phyloP scores from a whole-genome alignment of 2,113 vertebrate genomes.

The Charadrius vociferus region DNA sequence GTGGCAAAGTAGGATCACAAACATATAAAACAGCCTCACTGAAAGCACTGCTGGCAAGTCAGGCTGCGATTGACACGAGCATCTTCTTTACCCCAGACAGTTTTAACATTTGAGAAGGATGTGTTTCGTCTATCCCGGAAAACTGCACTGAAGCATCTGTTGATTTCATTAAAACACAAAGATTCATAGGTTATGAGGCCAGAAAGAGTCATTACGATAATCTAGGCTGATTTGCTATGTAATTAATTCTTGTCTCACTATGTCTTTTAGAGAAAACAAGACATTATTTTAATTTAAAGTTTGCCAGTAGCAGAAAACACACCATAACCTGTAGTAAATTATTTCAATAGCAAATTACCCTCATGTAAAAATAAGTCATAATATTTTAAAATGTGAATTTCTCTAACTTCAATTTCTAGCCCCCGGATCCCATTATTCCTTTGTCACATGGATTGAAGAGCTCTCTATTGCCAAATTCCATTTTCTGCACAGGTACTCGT shows the following conservation, averaged over 20 bases:
- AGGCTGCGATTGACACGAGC: neutral
- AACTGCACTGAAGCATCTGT: neutral
- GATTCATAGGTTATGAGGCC: slow-evolving; percentile 32
- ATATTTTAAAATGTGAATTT: slow-evolving; percentile 29
- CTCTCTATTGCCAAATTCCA: neutral
- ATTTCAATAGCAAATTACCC: slow-evolving; percentile 27
- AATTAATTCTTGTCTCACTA: slow-evolving; percentile 44
- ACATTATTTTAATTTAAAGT: slow-evolving; percentile 45
- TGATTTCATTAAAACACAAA: slow-evolving; percentile 32
- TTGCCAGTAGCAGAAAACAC: slow-evolving; percentile 6
- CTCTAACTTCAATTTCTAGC: neutral
- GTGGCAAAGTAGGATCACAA: neutral
- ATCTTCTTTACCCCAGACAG: neutral
- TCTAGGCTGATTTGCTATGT: slow-evolving; percentile 24
- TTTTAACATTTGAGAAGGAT: neutral
- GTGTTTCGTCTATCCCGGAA: neutral
- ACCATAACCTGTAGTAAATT: slow-evolving; percentile 28
- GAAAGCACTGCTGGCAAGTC: neutral
- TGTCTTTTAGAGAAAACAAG: slow-evolving; percentile 36
- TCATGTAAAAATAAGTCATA: slow-evolving; percentile 19
- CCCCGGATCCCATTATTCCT: neutral
- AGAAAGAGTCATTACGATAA: slow-evolving; percentile 47
- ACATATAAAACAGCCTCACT: neutral
- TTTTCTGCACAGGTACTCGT: slow-evolving; percentile 21
- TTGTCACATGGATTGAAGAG: neutral